A percentile compares a stretch with the other conserved stretches of the same genome.
phyloP scores from a whole-genome alignment of 2,888 invertebrate genomes.

The Drosophila nr. fundita region DNA sequence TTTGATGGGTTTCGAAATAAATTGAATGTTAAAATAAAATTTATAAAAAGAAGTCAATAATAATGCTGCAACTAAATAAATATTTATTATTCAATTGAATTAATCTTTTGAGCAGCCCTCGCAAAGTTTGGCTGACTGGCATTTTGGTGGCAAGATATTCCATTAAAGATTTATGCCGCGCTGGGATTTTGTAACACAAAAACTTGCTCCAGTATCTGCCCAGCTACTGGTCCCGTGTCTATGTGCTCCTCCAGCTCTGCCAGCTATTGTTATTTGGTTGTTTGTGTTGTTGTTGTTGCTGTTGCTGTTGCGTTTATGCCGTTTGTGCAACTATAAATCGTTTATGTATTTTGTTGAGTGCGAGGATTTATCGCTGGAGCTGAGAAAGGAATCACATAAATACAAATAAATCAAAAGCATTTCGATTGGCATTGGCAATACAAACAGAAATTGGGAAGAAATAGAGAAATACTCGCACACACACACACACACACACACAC shows the following conservation, averaged over 20 bases:
- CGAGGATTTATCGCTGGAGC: slow-evolving; percentile 74
- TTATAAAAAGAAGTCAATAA: neutral
- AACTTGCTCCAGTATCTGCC: slow-evolving; percentile 53
- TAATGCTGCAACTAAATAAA: neutral
- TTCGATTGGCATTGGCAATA: slow-evolving; percentile 66
- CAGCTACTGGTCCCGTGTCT: slow-evolving; percentile 8
- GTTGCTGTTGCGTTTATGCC: slow-evolving; percentile 46
- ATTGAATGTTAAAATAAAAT: neutral
- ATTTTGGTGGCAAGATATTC: slow-evolving; percentile 52
- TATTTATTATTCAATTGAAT: neutral
- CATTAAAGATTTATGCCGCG: slow-evolving; percentile 68
- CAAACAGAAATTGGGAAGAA: slow-evolving; percentile 56
- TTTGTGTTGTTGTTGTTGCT: slow-evolving; percentile 36
- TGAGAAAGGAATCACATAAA: slow-evolving; percentile 76
- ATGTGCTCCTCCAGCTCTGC: neutral
- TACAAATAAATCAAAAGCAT: slow-evolving; percentile 78
- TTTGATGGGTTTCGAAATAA: neutral
- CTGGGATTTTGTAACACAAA: slow-evolving; percentile 59
- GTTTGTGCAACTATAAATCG: slow-evolving; percentile 78
- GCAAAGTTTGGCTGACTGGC: slow-evolving; percentile 25
- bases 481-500: slow-evolving; percentile 10
- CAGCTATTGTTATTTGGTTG: slow-evolving; percentile 24
- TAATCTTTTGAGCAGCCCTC: slow-evolving; percentile 32
- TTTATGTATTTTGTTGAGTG: slow-evolving; percentile 81
- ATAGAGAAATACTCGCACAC: slow-evolving; percentile 55